Conservation (phyloP, 2,797 vertebrate species). For the Scyliorhinus canicula region DNA sequence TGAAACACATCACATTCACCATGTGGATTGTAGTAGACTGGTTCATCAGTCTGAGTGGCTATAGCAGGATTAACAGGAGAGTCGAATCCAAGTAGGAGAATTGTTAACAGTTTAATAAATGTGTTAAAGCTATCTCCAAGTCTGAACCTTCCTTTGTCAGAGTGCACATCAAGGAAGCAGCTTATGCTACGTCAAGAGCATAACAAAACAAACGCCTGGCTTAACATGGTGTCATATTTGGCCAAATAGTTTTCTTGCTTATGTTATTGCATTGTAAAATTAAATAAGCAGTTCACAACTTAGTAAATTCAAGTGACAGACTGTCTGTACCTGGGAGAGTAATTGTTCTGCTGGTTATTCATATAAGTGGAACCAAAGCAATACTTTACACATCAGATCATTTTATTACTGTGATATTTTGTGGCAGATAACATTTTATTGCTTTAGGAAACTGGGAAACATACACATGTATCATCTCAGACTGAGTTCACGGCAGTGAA, state of each 20-base stretch:
- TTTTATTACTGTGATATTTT: neutral
- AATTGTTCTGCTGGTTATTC: neutral
- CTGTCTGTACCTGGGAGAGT: neutral
- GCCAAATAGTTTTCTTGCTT: neutral
- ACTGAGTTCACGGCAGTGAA: neutral
- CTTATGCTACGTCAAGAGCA: too few species aligned
- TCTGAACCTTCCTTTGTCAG: too few species aligned
- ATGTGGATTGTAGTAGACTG: too few species aligned
- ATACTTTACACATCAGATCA: neutral
- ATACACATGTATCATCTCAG: neutral
- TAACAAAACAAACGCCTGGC: too few species aligned
- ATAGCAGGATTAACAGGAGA: too few species aligned
- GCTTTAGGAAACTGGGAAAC: neutral
- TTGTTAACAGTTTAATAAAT: too few species aligned
- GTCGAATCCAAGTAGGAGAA: too few species aligned
- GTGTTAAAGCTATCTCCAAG: too few species aligned
- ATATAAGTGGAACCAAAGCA: neutral
- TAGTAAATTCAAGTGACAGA: neutral
- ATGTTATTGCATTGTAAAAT: neutral
- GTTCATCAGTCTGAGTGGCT: too few species aligned
- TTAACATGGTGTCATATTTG: neutral
- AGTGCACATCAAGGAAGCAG: too few species aligned
- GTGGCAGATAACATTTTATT: neutral
- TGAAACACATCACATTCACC: too few species aligned
- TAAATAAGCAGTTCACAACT: neutral